phyloP scores from a whole-genome alignment of 1,140 invertebrate species.

The Euura saliciscinereae region DNA sequence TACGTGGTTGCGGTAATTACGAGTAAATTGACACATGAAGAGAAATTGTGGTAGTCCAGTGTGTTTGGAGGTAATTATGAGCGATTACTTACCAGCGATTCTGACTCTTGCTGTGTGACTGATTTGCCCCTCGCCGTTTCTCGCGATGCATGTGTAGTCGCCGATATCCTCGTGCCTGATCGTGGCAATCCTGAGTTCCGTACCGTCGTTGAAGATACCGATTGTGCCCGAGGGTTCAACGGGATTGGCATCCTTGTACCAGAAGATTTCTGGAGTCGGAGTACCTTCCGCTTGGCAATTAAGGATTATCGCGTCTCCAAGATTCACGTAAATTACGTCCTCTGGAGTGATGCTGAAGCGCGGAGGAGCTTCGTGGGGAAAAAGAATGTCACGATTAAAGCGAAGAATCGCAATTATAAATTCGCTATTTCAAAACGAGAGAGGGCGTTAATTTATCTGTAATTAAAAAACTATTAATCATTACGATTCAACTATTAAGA shows the following conservation, averaged over 20 bases:
- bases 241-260: slow-evolving; percentile 90
- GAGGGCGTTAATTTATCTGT: too few relatives aligned
- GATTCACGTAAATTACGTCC: slow-evolving; percentile 94
- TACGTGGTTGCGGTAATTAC: too few relatives aligned
- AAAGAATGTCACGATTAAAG: not conserved
- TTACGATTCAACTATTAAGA: too few relatives aligned
- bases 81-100: slow-evolving; percentile 81
- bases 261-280: slow-evolving; percentile 87
- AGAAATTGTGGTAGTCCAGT: too few relatives aligned
- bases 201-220: slow-evolving; percentile 89
- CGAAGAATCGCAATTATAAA: too few relatives aligned
- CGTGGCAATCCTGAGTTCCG: slow-evolving; percentile 88
- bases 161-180: slow-evolving; percentile 92
- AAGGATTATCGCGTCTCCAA: slow-evolving; percentile 92
- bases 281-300: slow-evolving; percentile 95
- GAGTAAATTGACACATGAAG: too few relatives aligned
- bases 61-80: too few relatives aligned
- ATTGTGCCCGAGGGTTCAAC: slow-evolving; percentile 85
- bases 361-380: slow-evolving; percentile 71
- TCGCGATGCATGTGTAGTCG: slow-evolving; percentile 92
- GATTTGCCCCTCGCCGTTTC: slow-evolving; percentile 93
- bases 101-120: slow-evolving; percentile 93
- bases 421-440: too few relatives aligned
- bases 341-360: slow-evolving; percentile 90
- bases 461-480: too few relatives aligned